Percentiles rank a stretch among this genome's conserved stretches.
Conservation (phyloP, 2,888 invertebrate genomes). For the Orgyia antiqua region DNA sequence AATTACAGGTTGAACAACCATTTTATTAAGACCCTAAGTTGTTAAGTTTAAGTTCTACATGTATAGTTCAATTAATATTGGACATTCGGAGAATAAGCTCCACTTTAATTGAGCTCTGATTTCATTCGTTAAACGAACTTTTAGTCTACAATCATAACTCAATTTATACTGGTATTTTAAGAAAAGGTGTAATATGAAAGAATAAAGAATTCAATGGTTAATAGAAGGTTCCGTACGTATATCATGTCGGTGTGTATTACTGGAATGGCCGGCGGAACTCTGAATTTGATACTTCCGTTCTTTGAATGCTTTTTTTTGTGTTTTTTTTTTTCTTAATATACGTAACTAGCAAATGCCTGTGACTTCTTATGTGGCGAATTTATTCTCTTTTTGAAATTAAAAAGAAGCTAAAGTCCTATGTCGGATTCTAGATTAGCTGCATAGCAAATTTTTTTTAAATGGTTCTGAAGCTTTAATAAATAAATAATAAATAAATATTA, state of each 20-base stretch:
- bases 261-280: constrained; percentile 43
- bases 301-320: constrained; percentile 1
- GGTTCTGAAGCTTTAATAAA: no score
- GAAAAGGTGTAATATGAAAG: constrained; percentile 30
- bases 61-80: constrained; percentile 3
- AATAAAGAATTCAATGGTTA: constrained; percentile 36
- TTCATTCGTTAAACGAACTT: neutral
- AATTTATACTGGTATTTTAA: constrained; percentile 12
- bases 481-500: no score
- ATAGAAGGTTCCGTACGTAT: constrained; percentile 50
- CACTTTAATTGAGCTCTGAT: constrained; percentile 27
- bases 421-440: no score
- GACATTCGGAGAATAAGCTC: constrained; percentile 19
- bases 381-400: no score
- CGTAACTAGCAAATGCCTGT: no score
- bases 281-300: constrained; percentile 60
- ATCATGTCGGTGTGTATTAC: constrained; percentile 63
- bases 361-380: no score
- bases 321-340: no score
- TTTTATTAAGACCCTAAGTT: constrained; percentile 5
- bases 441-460: no score
- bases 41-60: neutral
- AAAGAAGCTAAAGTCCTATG: no score
- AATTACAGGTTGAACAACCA: constrained; percentile 43
- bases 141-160: constrained; percentile 3